Conservation (phyloP, 2,113 vertebrate species). For the Hemicordylus capensis region DNA sequence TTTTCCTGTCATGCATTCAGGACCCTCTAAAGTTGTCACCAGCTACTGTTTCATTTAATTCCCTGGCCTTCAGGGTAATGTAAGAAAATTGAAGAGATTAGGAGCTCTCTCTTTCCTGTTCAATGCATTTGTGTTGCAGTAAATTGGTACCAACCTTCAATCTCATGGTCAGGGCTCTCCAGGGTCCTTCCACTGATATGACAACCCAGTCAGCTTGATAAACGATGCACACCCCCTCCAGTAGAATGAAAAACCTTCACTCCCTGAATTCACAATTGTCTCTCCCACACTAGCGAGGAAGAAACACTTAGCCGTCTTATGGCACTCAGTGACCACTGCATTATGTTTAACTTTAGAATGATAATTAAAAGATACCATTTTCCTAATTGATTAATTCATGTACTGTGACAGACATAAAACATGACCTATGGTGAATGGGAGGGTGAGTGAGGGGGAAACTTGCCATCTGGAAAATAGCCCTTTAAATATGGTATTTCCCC, state of each 20-base stretch:
- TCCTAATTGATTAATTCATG: conserved; percentile 57
- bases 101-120: conserved; percentile 73
- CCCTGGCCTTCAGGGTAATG: conserved; percentile 77
- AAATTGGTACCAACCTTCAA: conserved; percentile 78
- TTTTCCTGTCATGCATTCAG: conserved; percentile 70
- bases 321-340: not conserved
- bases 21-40: conserved; percentile 73
- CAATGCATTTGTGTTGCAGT: conserved; percentile 75
- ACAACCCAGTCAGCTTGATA: conserved; percentile 76
- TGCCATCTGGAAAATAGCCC: conserved; percentile 41
- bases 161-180: conserved; percentile 75
- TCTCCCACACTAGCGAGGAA: conserved; percentile 38
- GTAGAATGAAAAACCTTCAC: conserved; percentile 34
- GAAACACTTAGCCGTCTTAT: conserved; percentile 27
- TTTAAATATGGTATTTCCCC: not conserved
- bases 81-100: conserved; percentile 81
- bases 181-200: conserved; percentile 73
- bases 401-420: conserved; percentile 39
- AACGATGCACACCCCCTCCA: conserved; percentile 63
- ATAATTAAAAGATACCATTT: conserved; percentile 55
- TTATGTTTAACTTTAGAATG: conserved; percentile 27
- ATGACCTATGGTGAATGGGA: conserved; percentile 12
- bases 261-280: conserved; percentile 37
- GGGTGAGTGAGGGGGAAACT: conserved; percentile 17
- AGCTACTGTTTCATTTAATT: conserved; percentile 78